A percentile compares a stretch with the other conserved stretches of the same genome.
Evolutionary conservation across 2,888 invertebrate genomes (phyloP).

Genomic region (Agrypnus murinus): DNA sequence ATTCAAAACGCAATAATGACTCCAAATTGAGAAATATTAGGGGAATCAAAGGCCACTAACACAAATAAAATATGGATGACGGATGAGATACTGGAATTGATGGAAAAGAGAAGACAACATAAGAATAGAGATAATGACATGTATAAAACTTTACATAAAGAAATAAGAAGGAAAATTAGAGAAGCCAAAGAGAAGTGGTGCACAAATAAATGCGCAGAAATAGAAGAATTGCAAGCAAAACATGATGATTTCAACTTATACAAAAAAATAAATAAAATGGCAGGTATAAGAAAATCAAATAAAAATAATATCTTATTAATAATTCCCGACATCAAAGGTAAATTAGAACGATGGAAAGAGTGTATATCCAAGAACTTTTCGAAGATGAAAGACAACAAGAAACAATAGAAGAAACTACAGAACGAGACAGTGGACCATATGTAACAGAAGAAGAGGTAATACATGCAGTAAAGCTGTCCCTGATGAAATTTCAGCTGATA

Average conservation of each 20-base stretch:
- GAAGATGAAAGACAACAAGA: background rate
- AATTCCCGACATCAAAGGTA: background rate
- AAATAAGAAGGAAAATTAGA: constrained; percentile 6
- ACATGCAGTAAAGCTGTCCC: constrained; percentile 26
- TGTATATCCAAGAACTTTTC: constrained; percentile 2
- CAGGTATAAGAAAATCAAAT: no score
- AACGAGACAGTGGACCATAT: background rate
- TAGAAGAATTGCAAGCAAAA: constrained; percentile 19
- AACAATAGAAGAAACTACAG: background rate
- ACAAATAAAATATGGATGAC: constrained; percentile 16
- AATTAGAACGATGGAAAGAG: background rate
- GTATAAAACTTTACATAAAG: constrained; percentile 6
- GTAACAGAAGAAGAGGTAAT: constrained; percentile 2
- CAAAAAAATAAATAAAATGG: constrained; percentile 3
- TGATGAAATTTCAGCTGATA: constrained; percentile 47
- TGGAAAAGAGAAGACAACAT: constrained; percentile 27
- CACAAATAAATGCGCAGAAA: constrained; percentile 8
- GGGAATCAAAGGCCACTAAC: no score
- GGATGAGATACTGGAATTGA: background rate
- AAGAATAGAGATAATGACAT: background rate
- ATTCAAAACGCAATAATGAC: no score
- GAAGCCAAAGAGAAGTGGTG: constrained; percentile 20
- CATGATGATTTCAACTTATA: constrained; percentile 16
- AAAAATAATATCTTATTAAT: no score
- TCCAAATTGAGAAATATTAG: no score